A percentile compares a stretch with the other conserved stretches of the same genome.
Conservation (phyloP, 1,140 invertebrate genomes). For the Drusus annulatus region DNA sequence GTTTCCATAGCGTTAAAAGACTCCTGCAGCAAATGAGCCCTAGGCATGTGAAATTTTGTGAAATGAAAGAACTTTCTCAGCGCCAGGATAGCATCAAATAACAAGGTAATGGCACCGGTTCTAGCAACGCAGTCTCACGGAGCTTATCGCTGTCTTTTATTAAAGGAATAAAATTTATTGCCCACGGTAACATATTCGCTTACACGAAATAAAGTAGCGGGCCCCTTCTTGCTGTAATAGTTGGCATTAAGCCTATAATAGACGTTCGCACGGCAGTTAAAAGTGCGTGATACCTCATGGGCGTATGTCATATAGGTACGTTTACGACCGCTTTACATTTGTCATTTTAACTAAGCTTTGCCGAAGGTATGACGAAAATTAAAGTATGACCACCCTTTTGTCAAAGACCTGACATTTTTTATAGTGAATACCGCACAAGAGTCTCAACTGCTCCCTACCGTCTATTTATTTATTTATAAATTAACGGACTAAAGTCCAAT, state of each 20-base stretch:
- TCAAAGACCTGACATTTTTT: no score
- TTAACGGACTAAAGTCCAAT: no score
- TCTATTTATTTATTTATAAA: no score
- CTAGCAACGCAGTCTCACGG: background rate
- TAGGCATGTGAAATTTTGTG: background rate
- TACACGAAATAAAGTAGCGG: constrained; percentile 22
- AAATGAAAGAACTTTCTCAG: background rate
- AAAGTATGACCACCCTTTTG: no score
- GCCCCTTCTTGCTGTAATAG: background rate
- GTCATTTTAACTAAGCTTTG: constrained; percentile 19
- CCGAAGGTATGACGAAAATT: no score
- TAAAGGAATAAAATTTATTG: constrained; percentile 38
- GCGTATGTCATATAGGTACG: background rate
- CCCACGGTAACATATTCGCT: constrained; percentile 16
- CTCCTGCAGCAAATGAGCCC: background rate
- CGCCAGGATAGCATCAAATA: background rate
- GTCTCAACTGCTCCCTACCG: no score
- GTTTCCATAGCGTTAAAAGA: background rate
- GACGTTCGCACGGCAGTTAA: constrained; percentile 27
- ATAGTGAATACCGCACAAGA: no score
- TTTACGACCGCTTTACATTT: constrained; percentile 14
- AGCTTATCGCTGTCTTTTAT: constrained; percentile 28
- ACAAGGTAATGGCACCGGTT: background rate
- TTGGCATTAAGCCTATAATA: background rate
- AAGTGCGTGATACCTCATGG: background rate